Percentiles rank a stretch among this genome's conserved stretches.
These are phyloP conservation scores for Rhadinocentrus ornatus DNA, from an alignment of 2,797 vertebrate genomes.

Conservation along the genomic window DNA sequence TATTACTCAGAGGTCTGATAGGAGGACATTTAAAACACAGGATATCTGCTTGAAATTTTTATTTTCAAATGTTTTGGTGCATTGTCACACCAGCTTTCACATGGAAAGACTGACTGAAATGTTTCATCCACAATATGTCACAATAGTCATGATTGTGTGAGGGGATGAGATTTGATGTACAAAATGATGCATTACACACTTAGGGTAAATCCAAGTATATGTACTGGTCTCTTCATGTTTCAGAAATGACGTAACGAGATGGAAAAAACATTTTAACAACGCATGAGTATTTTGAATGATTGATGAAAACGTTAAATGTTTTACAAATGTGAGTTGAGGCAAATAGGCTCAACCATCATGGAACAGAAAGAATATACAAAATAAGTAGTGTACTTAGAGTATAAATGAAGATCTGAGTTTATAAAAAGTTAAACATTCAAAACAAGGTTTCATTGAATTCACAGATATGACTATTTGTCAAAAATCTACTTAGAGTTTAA, in stretches of 20 bases:
- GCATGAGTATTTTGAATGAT: too few relatives aligned
- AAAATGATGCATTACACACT: slow-evolving; percentile 3
- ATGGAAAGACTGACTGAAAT: not conserved
- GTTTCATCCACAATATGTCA: not conserved
- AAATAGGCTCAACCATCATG: too few relatives aligned
- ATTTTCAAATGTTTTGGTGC: not conserved
- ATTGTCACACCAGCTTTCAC: not conserved
- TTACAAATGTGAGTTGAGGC: too few relatives aligned
- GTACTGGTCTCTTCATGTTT: slow-evolving; percentile 3
- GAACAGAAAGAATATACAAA: too few relatives aligned
- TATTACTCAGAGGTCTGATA: not conserved
- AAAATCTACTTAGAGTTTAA: not conserved
- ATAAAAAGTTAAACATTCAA: too few relatives aligned
- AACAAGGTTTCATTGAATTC: too few relatives aligned
- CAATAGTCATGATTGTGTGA: not conserved
- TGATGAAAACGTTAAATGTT: too few relatives aligned
- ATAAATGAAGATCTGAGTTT: too few relatives aligned
- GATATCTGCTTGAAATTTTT: not conserved
- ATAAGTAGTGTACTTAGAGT: too few relatives aligned
- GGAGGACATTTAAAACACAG: not conserved
- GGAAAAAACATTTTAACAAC: too few relatives aligned
- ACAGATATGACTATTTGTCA: not conserved
- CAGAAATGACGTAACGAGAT: not conserved
- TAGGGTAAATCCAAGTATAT: too few relatives aligned
- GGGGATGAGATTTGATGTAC: slow-evolving; percentile 6